These are phyloP conservation scores for Urechis unicinctus DNA, from an alignment of 2,888 invertebrate species.

Conservation along the genomic window DNA sequence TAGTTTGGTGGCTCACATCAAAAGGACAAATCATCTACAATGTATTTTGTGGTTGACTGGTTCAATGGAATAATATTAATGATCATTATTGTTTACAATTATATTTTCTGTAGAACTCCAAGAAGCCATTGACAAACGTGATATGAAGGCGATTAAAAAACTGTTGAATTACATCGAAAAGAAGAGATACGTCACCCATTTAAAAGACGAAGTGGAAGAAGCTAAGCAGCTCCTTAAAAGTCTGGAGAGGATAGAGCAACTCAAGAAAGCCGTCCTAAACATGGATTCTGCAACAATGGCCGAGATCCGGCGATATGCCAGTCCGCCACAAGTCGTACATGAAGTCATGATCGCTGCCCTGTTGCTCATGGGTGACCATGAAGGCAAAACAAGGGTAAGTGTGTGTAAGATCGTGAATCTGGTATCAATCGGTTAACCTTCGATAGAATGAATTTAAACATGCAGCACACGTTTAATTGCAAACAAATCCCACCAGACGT, in stretches of 20 bases:
- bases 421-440: not conserved
- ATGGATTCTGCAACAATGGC: not conserved
- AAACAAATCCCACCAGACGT: no score
- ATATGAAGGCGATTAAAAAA: not conserved
- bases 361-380: conserved; percentile 2
- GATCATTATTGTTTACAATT: no score
- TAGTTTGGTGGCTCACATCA: no score
- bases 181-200: not conserved
- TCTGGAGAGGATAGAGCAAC: not conserved
- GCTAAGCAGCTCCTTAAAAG: not conserved
- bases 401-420: not conserved
- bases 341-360: conserved; percentile 2
- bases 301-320: conserved; percentile 1
- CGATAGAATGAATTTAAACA: no score
- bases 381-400: conserved; percentile 3
- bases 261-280: not conserved
- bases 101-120: no score
- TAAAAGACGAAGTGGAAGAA: not conserved
- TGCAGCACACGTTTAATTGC: no score
- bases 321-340: not conserved
- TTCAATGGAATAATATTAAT: no score
- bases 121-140: not conserved
- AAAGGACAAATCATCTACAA: no score
- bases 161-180: not conserved
- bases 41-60: no score